phyloP scores from a whole-genome alignment of 2,888 invertebrate species.

The Eristalinus sepulchralis region DNA sequence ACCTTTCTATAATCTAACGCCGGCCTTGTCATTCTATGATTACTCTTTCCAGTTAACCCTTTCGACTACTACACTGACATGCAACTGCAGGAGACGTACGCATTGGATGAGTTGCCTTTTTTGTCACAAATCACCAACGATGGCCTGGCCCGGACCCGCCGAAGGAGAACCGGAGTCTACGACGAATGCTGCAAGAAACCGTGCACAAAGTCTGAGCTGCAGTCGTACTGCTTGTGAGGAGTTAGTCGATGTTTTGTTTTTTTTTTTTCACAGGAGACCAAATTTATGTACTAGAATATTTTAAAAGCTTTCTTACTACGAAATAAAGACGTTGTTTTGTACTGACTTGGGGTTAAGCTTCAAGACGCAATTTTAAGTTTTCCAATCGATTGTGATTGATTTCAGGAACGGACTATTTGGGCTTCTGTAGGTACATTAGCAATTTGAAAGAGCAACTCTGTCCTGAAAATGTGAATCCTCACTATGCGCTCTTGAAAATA shows the following conservation, averaged over 20 bases:
- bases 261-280: background rate
- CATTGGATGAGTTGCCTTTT: slow-evolving; percentile 66
- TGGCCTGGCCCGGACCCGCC: slow-evolving; percentile 73
- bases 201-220: slow-evolving; percentile 73
- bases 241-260: background rate
- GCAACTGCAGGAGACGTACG: slow-evolving; percentile 12
- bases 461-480: no score
- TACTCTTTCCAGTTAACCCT: slow-evolving; percentile 40
- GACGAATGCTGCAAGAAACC: slow-evolving; percentile 76
- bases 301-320: no score
- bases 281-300: background rate
- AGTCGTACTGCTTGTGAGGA: slow-evolving; percentile 73
- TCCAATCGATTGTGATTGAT: no score
- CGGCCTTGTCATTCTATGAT: background rate
- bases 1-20: background rate
- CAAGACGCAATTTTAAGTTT: background rate
- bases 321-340: background rate
- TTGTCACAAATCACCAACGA: slow-evolving; percentile 69
- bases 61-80: slow-evolving; percentile 65
- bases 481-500: no score
- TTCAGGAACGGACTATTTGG: no score
- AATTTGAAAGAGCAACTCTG: no score
- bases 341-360: background rate
- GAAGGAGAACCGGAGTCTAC: slow-evolving; percentile 73
- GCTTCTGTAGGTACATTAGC: no score